Conservation (phyloP, 2,888 invertebrate genomes). For the Ypsolopha sequella region DNA sequence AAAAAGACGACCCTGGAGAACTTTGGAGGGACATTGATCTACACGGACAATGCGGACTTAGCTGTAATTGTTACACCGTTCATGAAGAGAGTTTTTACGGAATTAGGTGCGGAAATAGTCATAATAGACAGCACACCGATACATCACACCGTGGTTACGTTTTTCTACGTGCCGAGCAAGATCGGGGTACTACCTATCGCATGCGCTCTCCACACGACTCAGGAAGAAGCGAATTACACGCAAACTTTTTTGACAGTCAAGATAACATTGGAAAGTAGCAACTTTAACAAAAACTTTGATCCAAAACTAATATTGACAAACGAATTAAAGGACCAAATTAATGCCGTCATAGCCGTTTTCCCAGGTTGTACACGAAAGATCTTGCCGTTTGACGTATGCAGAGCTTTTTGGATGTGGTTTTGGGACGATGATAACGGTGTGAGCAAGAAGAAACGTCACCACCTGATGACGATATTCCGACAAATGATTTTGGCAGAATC, state of each 20-base stretch:
- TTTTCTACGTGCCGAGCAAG: slow-evolving; percentile 19
- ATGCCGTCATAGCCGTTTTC: slow-evolving; percentile 16
- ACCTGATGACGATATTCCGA: slow-evolving; percentile 13
- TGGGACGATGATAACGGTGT: slow-evolving; percentile 11
- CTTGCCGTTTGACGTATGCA: slow-evolving; percentile 14
- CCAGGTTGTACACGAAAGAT: slow-evolving; percentile 11
- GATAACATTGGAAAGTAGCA: slow-evolving; percentile 15
- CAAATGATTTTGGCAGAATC: slow-evolving; percentile 12
- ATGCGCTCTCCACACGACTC: slow-evolving; percentile 18
- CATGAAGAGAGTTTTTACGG: slow-evolving; percentile 21
- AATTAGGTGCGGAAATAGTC: slow-evolving; percentile 16
- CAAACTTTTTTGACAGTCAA: slow-evolving; percentile 19
- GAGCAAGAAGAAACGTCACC: slow-evolving; percentile 11
- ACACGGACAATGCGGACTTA: slow-evolving; percentile 10
- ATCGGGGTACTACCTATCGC: slow-evolving; percentile 25
- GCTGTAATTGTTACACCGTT: slow-evolving; percentile 21
- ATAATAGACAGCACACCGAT: slow-evolving; percentile 18
- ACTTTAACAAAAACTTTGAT: slow-evolving; percentile 14
- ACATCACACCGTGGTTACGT: slow-evolving; percentile 15
- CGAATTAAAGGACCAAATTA: slow-evolving; percentile 12
- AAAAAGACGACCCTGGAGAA: slow-evolving; percentile 8
- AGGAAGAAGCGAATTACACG: slow-evolving; percentile 14
- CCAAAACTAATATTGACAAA: slow-evolving; percentile 19
- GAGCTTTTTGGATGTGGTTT: slow-evolving; percentile 15
- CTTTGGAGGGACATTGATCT: slow-evolving; percentile 12